phyloP scores from a whole-genome alignment of 1,140 invertebrate species.

The Amphibalanus amphitrite region DNA sequence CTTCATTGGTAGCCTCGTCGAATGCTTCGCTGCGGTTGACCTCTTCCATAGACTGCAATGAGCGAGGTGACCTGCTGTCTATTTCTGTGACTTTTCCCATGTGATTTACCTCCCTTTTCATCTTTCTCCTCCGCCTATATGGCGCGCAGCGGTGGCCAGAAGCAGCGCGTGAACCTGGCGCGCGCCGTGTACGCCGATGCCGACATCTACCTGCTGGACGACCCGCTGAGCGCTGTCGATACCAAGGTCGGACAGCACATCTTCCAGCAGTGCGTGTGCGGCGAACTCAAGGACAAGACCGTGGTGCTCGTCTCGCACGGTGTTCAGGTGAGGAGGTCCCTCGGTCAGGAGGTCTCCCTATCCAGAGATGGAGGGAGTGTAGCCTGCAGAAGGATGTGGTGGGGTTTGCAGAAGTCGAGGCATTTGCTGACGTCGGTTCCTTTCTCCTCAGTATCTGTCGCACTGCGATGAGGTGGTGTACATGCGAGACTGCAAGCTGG shows the following conservation, averaged over 20 bases:
- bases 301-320: conserved; percentile 37
- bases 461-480: conserved; percentile 33
- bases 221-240: conserved; percentile 38
- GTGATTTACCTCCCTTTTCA: too few relatives aligned
- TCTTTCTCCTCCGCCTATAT: too few relatives aligned
- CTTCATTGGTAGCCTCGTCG: too few relatives aligned
- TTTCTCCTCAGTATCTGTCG: conserved; percentile 21
- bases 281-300: conserved; percentile 32
- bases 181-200: conserved; percentile 36
- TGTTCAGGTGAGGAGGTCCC: conserved; percentile 12
- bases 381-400: neutral
- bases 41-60: too few relatives aligned
- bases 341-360: conserved; percentile 4
- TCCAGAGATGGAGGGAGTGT: neutral
- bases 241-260: conserved; percentile 31
- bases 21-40: too few relatives aligned
- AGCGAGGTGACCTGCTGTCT: too few relatives aligned
- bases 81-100: too few relatives aligned
- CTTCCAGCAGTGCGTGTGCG: conserved; percentile 27
- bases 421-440: neutral
- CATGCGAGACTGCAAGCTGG: conserved; percentile 31
- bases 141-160: conserved; percentile 33
- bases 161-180: conserved; percentile 39
- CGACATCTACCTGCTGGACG: conserved; percentile 35
- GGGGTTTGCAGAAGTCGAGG: neutral